Conservation (phyloP, 2,888 invertebrate genomes). For the Thecocarcelia acutangulata region DNA sequence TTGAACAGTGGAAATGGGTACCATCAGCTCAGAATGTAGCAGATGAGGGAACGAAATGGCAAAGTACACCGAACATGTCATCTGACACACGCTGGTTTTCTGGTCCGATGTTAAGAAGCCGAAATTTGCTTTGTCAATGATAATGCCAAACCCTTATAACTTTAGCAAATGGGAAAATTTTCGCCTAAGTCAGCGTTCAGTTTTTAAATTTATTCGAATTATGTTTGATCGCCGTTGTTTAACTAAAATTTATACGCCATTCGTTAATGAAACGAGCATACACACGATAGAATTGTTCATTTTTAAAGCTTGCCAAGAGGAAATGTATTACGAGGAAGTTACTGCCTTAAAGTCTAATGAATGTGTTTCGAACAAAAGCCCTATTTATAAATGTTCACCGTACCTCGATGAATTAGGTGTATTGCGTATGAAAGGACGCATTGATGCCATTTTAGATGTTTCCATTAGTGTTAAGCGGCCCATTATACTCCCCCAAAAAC, state of each 20-base stretch:
- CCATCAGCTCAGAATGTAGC: constrained; percentile 53
- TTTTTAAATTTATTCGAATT: constrained; percentile 17
- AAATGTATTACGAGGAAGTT: constrained; percentile 32
- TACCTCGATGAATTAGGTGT: constrained; percentile 42
- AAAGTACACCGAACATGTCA: no score
- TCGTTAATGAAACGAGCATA: constrained; percentile 5
- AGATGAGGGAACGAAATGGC: constrained; percentile 10
- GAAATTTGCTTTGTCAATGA: neutral
- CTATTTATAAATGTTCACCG: constrained; percentile 46
- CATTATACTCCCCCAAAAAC: constrained; percentile 54
- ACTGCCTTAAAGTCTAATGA: neutral
- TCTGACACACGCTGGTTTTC: no score
- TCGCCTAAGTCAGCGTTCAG: constrained; percentile 12
- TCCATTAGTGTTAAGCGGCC: constrained; percentile 43
- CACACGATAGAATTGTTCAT: constrained; percentile 28
- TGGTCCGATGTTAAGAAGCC: neutral
- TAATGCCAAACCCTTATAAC: neutral
- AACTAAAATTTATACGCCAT: neutral
- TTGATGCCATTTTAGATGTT: constrained; percentile 31
- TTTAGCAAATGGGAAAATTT: constrained; percentile 16
- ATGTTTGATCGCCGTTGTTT: neutral
- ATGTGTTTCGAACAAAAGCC: constrained; percentile 13
- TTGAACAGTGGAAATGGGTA: constrained; percentile 52
- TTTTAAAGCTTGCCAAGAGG: constrained; percentile 31
- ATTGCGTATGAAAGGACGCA: constrained; percentile 44